Evolutionary conservation across 2,888 invertebrate genomes (phyloP).

Genomic region (Drosophila villosipedis): DNA sequence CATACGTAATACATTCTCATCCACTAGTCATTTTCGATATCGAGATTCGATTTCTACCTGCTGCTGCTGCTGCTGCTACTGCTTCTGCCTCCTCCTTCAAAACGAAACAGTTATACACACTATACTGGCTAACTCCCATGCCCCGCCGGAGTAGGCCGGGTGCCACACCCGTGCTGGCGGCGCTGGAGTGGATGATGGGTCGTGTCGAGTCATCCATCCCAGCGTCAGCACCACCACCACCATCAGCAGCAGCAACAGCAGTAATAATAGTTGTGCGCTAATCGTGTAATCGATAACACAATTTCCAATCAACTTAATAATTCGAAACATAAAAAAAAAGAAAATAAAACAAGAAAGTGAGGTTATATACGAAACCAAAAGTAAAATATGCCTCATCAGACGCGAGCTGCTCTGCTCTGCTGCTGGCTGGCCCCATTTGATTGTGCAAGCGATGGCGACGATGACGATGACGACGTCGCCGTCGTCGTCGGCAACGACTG

Average conservation of each 20-base stretch:
- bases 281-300: constrained; percentile 56
- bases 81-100: constrained; percentile 17
- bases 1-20: constrained; percentile 43
- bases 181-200: constrained; percentile 25
- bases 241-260: background rate
- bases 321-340: constrained; percentile 12
- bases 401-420: constrained; percentile 35
- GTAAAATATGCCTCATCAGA: constrained; percentile 66
- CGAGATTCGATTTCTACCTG: constrained; percentile 44
- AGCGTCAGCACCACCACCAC: constrained; percentile 6
- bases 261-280: constrained; percentile 1
- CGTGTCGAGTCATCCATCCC: constrained; percentile 37
- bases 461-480: constrained; percentile 29
- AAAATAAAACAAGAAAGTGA: constrained; percentile 52
- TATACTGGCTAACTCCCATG: constrained; percentile 39
- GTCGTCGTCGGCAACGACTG: constrained; percentile 29
- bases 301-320: constrained; percentile 23
- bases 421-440: constrained; percentile 51
- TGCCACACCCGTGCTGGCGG: constrained; percentile 52
- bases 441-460: constrained; percentile 68
- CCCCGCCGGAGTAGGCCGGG: constrained; percentile 33
- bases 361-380: constrained; percentile 68
- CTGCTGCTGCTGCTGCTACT: constrained; percentile 35
- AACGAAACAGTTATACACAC: constrained; percentile 56
- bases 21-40: constrained; percentile 14